phyloP scores from a whole-genome alignment of 1,140 invertebrate genomes.

The Vanessa atalanta region DNA sequence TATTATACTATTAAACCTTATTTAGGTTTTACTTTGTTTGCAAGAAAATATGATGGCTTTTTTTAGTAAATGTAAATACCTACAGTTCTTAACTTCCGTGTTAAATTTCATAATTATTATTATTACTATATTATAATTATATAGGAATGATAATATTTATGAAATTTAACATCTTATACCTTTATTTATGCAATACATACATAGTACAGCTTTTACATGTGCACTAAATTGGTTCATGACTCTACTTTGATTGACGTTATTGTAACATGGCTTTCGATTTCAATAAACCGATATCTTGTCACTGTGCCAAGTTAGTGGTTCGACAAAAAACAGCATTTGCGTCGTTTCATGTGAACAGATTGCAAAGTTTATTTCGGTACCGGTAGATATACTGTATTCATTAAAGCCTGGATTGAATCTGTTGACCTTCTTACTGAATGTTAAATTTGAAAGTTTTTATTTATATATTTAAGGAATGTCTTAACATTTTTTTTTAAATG shows the following conservation, averaged over 20 bases:
- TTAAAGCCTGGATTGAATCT: slow-evolving; percentile 36
- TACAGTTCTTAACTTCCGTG: no score
- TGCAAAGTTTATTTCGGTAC: slow-evolving; percentile 59
- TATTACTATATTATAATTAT: no score
- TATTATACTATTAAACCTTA: no score
- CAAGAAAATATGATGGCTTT: no score
- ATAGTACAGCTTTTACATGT: background rate
- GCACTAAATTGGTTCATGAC: background rate
- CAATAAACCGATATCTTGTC: slow-evolving; percentile 63
- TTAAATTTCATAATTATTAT: no score
- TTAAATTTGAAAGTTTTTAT: background rate
- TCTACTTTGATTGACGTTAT: slow-evolving; percentile 23
- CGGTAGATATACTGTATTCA: slow-evolving; percentile 28
- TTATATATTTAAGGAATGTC: background rate
- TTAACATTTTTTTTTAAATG: background rate
- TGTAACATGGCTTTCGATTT: slow-evolving; percentile 10
- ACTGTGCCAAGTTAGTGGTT: slow-evolving; percentile 66
- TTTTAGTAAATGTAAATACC: no score
- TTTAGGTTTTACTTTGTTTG: no score
- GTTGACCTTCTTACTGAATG: slow-evolving; percentile 18
- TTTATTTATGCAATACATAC: background rate
- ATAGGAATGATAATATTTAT: no score
- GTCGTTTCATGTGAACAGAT: slow-evolving; percentile 53
- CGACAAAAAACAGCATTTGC: slow-evolving; percentile 65
- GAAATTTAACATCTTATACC: no score